These are phyloP conservation scores for Sarcophaga variegata DNA, from an alignment of 2,888 invertebrate species.

Conservation along the genomic window DNA sequence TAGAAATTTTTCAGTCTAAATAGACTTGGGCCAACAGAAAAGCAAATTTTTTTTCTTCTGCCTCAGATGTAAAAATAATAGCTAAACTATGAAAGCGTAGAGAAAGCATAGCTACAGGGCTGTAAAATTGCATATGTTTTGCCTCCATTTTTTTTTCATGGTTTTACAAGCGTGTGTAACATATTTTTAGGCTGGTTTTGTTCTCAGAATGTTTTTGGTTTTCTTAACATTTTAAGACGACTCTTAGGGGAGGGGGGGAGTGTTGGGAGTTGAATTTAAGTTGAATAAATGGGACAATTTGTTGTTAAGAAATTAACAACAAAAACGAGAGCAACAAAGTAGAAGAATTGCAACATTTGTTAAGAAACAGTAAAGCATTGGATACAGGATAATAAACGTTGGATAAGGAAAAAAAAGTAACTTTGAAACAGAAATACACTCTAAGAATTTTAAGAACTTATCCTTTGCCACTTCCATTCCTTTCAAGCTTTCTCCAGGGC, in stretches of 20 bases:
- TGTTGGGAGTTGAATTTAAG: background rate
- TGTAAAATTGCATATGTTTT: conserved; percentile 33
- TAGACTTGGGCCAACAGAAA: background rate
- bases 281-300: conserved; percentile 35
- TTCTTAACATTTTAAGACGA: background rate
- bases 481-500: too few relatives aligned
- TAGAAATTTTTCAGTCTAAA: conserved; percentile 8
- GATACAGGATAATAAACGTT: background rate
- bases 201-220: background rate
- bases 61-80: conserved; percentile 36
- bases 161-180: conserved; percentile 26
- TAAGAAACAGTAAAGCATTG: background rate
- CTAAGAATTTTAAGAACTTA: background rate
- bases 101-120: conserved; percentile 25
- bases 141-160: conserved; percentile 14
- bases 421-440: conserved; percentile 1
- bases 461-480: background rate
- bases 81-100: background rate
- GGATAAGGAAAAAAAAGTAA: background rate
- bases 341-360: conserved; percentile 23
- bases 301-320: conserved; percentile 41
- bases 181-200: conserved; percentile 59
- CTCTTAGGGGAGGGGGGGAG: background rate
- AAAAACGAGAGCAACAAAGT: background rate
- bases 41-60: background rate